Evolutionary conservation across 2,797 vertebrate genomes (phyloP).

Genomic region (Siniperca scherzeri): DNA sequence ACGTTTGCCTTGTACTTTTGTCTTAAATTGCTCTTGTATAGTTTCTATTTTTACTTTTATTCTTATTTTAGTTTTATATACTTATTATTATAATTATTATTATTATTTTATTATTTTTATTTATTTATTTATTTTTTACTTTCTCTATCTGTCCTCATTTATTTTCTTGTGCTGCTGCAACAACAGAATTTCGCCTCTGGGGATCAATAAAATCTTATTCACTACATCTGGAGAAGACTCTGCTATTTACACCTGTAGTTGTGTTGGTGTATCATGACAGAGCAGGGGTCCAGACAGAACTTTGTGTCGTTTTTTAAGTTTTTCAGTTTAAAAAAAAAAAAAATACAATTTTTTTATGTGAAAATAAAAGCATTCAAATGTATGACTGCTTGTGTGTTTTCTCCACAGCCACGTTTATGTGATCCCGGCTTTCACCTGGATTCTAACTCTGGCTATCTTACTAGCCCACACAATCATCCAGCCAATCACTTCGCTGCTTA

Average conservation of each 20-base stretch:
- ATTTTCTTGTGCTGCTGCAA: too few relatives aligned
- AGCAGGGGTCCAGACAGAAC: too few relatives aligned
- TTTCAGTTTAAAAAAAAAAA: neutral
- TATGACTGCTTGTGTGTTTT: slow-evolving; percentile 17
- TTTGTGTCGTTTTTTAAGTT: neutral
- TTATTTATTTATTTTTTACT: too few relatives aligned
- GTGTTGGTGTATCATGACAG: neutral
- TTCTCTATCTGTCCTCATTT: too few relatives aligned
- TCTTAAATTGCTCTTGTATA: too few relatives aligned
- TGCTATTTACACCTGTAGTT: neutral
- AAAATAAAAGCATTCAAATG: neutral
- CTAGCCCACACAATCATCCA: slow-evolving; percentile 81
- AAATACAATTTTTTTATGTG: neutral
- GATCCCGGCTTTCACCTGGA: slow-evolving; percentile 85
- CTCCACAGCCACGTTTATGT: slow-evolving; percentile 79
- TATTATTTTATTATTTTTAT: too few relatives aligned
- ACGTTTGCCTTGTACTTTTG: too few relatives aligned
- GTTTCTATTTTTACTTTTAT: too few relatives aligned
- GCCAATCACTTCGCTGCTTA: slow-evolving; percentile 83
- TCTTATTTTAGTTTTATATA: too few relatives aligned
- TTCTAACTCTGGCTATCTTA: slow-evolving; percentile 79
- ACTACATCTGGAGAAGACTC: neutral
- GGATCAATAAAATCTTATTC: too few relatives aligned
- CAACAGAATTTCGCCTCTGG: too few relatives aligned
- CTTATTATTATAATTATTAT: too few relatives aligned